A percentile compares a stretch with the other conserved stretches of the same genome.
These are phyloP conservation scores for Sminthurinus aureus DNA, from an alignment of 2,888 invertebrate genomes.

Conservation along the genomic window DNA sequence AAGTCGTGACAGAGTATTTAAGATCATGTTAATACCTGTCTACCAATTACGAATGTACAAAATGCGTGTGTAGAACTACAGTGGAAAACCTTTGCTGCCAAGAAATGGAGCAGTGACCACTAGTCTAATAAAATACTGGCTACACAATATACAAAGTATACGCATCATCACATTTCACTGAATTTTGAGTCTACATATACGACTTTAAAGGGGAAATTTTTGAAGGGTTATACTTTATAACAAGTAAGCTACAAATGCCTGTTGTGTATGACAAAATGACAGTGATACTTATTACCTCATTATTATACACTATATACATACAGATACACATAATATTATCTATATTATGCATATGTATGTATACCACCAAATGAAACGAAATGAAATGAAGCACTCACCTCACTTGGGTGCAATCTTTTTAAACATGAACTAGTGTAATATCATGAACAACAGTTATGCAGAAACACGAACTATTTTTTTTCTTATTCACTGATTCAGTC, in stretches of 20 bases:
- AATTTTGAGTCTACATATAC: too few relatives aligned
- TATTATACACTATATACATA: too few relatives aligned
- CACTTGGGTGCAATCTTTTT: neutral
- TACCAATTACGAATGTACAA: neutral
- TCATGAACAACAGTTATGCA: conserved; percentile 15
- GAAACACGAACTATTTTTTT: conserved; percentile 20
- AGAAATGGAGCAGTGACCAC: too few relatives aligned
- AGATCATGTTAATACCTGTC: conserved; percentile 18
- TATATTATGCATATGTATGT: too few relatives aligned
- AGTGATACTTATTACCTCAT: neutral
- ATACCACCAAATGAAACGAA: neutral
- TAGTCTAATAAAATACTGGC: too few relatives aligned
- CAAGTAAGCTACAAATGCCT: neutral
- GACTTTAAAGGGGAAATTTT: too few relatives aligned
- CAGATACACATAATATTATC: too few relatives aligned
- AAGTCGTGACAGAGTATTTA: conserved; percentile 19
- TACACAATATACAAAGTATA: neutral
- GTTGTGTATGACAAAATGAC: neutral
- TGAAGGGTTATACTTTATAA: too few relatives aligned
- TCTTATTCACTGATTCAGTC: neutral
- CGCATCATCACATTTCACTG: neutral
- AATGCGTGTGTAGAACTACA: neutral
- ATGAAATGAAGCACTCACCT: neutral
- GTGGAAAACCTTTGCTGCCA: neutral
- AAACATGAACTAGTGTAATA: conserved; percentile 7